phyloP scores from a whole-genome alignment of 2,797 vertebrate genomes.

The Malacoraja senta region DNA sequence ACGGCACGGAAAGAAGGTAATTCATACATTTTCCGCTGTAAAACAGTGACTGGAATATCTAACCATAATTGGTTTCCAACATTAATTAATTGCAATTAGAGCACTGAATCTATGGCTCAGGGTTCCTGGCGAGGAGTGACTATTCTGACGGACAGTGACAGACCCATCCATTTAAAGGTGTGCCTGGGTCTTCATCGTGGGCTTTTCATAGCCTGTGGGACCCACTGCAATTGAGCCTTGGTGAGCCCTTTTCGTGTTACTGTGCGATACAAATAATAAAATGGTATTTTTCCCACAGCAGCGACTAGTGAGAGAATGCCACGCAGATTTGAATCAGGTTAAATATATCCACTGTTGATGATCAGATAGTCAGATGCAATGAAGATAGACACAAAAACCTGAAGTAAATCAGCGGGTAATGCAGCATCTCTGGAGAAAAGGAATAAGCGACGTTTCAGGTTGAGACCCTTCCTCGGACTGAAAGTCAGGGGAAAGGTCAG shows the following conservation, averaged over 20 bases:
- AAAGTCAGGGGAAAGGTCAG: too few relatives aligned
- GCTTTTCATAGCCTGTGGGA: too few relatives aligned
- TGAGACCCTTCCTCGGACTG: too few relatives aligned
- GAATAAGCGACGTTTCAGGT: too few relatives aligned
- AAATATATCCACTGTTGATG: background rate
- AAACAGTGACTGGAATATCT: background rate
- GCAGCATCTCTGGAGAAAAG: too few relatives aligned
- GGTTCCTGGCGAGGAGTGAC: too few relatives aligned
- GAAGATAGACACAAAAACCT: too few relatives aligned
- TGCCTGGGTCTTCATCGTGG: background rate
- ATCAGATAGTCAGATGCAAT: too few relatives aligned
- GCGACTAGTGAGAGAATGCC: background rate
- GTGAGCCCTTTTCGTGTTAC: background rate
- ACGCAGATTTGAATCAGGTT: background rate
- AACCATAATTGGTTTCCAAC: background rate
- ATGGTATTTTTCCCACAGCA: background rate
- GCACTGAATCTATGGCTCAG: background rate
- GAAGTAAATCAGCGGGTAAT: too few relatives aligned
- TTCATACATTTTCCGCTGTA: background rate
- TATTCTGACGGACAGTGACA: background rate
- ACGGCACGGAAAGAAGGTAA: background rate
- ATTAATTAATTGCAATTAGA: background rate
- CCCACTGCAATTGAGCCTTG: background rate
- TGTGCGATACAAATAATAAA: background rate
- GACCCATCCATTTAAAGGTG: background rate